Percentiles rank a stretch among this genome's conserved stretches.
These are phyloP conservation scores for Phasianus colchicus DNA, from an alignment of 2,113 vertebrate genomes.

Conservation along the genomic window DNA sequence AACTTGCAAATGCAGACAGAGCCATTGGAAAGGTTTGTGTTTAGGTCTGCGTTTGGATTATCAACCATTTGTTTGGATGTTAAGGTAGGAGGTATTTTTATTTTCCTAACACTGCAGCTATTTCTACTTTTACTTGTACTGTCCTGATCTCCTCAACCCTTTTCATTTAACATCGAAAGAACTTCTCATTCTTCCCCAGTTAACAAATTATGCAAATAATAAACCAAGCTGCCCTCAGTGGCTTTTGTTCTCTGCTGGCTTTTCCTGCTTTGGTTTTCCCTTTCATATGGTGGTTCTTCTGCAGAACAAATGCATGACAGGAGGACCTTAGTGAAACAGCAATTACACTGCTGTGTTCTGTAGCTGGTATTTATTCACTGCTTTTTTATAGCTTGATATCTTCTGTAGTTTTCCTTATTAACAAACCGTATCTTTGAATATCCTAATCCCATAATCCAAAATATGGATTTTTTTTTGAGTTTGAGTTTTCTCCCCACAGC, in stretches of 20 bases:
- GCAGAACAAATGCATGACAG: background rate
- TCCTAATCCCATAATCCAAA: background rate
- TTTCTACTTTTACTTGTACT: background rate
- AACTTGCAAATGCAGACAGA: background rate
- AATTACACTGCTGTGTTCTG: background rate
- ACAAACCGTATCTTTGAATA: background rate
- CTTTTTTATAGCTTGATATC: background rate
- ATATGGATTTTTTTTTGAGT: background rate
- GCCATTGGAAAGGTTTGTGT: background rate
- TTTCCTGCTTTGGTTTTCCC: background rate
- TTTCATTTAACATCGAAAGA: background rate
- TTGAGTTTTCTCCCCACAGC: background rate
- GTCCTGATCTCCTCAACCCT: background rate
- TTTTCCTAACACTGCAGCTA: background rate
- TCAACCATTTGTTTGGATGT: background rate
- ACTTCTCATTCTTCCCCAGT: background rate
- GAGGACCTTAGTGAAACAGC: background rate
- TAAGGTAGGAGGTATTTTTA: too few relatives aligned
- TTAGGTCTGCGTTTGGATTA: background rate
- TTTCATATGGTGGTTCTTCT: background rate
- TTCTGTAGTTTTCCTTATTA: background rate
- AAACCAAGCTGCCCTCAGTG: fast-evolving
- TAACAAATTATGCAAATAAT: background rate
- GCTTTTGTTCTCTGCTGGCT: background rate
- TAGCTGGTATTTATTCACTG: background rate